Evolutionary conservation across 2,797 vertebrate genomes (phyloP).

Genomic region (Euthynnus affinis): DNA sequence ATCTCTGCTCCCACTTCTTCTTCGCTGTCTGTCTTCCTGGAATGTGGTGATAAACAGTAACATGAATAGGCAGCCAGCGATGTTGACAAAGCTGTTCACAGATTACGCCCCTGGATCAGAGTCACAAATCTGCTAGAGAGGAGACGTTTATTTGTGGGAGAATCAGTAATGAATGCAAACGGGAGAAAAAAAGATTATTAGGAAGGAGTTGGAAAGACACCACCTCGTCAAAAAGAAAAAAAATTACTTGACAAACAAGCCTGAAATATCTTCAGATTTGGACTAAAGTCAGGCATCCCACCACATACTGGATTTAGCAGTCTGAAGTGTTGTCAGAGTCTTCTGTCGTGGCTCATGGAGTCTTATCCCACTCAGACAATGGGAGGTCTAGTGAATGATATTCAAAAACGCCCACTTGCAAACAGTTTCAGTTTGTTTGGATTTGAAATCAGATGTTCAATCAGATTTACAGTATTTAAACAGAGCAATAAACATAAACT

Average conservation of each 20-base stretch:
- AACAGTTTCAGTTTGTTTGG: constrained; percentile 18
- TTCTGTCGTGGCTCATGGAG: constrained; percentile 18
- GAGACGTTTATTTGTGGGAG: constrained; percentile 65
- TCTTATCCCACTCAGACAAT: constrained; percentile 59
- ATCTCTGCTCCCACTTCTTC: constrained; percentile 46
- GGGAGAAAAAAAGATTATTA: constrained; percentile 33
- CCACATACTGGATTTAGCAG: constrained; percentile 56
- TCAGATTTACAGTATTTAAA: not conserved
- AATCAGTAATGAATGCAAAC: constrained; percentile 56
- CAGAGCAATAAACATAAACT: not conserved
- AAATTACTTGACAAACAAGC: constrained; percentile 37
- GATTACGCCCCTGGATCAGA: constrained; percentile 72
- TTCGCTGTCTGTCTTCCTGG: constrained; percentile 46
- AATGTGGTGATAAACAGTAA: constrained; percentile 65
- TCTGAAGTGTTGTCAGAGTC: constrained; percentile 47
- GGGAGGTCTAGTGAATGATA: constrained; percentile 46
- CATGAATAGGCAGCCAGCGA: constrained; percentile 63
- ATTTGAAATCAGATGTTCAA: constrained; percentile 2
- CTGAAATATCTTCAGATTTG: constrained; percentile 52
- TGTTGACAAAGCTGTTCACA: constrained; percentile 70
- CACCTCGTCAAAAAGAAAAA: too few species aligned
- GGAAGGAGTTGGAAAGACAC: constrained; percentile 22
- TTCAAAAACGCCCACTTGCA: constrained; percentile 28
- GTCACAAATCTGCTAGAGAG: constrained; percentile 67
- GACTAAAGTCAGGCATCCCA: constrained; percentile 42